Evolutionary conservation across 2,888 invertebrate species (phyloP), one percentile per base, ranked within the genome.

Genomic region (Baronia brevicornis): DNA sequence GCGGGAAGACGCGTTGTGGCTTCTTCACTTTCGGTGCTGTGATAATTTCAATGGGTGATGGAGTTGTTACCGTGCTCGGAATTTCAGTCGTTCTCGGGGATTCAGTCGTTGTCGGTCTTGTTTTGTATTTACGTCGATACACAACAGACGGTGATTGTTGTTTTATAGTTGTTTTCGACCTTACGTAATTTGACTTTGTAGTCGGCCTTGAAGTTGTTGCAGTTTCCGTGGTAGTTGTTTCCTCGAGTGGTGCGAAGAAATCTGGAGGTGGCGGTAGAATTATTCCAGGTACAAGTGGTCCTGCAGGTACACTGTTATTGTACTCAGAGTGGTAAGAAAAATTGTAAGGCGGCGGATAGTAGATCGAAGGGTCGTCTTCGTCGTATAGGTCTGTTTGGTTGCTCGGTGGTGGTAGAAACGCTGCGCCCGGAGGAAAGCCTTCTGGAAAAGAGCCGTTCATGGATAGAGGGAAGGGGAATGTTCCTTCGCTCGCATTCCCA

Each of bases 311-410:
- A 26, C 88, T 89, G 52, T 87, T 87, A 21, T 90, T 87, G 73
- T 94, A 94, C 63, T 92, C 92, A 62, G 87, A 89, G 63, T 88
- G 90, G 72, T 92, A 94, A 47, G 91, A 91, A 85, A 93, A 93
- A 72, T 93, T 94, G 85, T 95, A 95, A 6, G 94, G 94, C 60
- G 95, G 95, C 56, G 95, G 95, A 86, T 95, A 94, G 62, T 94
- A 95, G 33, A 95, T 90, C 49, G 94, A 93, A 56, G 94, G 94
- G 86, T 95, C 95, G 79, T 95, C 95, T 80, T 93, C 94, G 85
- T 94, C 94, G 79, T 92, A 90, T 48, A 90, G 88, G 61, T 92
- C 92, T 40, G 91, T 88, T 51, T 88, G 87, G 77, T 91, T 92
- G 56, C 90, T 90, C 46, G 91, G 91, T 62, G 91, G 91, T 84